Evolutionary conservation across 2,113 vertebrate genomes (phyloP).

Genomic region (Microcebus tavaratra): DNA sequence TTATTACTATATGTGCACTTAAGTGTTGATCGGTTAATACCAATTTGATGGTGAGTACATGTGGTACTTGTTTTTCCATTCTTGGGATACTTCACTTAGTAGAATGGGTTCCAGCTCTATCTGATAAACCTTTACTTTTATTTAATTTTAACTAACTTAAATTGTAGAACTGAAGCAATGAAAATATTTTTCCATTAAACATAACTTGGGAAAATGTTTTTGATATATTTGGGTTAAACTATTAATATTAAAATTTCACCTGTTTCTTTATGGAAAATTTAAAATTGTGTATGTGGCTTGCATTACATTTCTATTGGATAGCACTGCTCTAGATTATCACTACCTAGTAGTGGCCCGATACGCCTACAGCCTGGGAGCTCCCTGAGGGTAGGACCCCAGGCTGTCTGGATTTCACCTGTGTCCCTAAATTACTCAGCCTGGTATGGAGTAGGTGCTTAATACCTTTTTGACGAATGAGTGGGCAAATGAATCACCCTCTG

Average conservation of each 20-base stretch:
- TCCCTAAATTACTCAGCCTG: neutral
- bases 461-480: neutral
- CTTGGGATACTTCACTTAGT: too few species aligned
- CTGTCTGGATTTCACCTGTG: neutral
- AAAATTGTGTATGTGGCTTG: conserved; percentile 1
- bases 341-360: neutral
- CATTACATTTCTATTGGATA: neutral
- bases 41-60: too few species aligned
- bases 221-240: neutral
- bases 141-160: conserved; percentile 36
- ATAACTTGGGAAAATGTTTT: conserved; percentile 3
- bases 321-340: neutral
- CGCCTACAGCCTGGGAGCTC: neutral
- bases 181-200: conserved; percentile 19
- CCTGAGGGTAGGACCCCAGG: neutral
- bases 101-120: neutral
- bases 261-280: neutral
- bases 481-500: conserved; percentile 3
- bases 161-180: conserved; percentile 22
- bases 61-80: too few species aligned
- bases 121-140: conserved; percentile 12
- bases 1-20: too few species aligned
- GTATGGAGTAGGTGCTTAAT: neutral
- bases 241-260: neutral
- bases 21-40: too few species aligned